These are phyloP conservation scores for Callocephalon fimbriatum DNA, from an alignment of 2,113 vertebrate species.

Conservation along the genomic window DNA sequence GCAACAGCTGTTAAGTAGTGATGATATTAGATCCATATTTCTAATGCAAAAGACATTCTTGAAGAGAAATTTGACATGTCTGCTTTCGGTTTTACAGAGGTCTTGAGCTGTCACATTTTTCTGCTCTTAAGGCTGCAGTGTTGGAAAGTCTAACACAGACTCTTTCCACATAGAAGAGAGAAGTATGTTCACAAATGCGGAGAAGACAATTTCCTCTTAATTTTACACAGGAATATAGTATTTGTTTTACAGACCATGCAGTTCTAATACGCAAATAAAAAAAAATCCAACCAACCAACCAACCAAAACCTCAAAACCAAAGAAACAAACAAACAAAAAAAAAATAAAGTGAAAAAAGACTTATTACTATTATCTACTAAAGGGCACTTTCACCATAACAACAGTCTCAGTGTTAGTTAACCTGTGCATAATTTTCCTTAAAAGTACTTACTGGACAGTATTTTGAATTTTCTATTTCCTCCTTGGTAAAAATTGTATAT, in stretches of 20 bases:
- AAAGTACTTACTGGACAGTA: background rate
- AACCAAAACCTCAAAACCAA: background rate
- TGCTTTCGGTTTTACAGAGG: background rate
- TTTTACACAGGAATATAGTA: background rate
- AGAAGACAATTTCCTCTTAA: background rate
- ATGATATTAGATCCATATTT: background rate
- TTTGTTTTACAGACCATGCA: background rate
- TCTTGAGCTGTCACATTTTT: background rate
- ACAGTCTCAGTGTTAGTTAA: background rate
- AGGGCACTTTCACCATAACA: background rate
- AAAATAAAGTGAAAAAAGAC: background rate
- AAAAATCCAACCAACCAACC: background rate
- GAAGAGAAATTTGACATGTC: background rate
- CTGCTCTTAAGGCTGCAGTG: background rate
- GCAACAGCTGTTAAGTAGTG: background rate
- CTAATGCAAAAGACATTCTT: background rate
- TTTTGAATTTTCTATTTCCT: background rate
- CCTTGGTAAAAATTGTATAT: background rate
- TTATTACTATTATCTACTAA: background rate
- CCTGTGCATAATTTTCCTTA: background rate
- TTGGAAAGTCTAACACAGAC: background rate
- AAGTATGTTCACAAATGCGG: background rate
- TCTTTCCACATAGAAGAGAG: background rate
- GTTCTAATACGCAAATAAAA: background rate
- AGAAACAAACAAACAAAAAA: background rate